These are phyloP conservation scores for Lethocerus indicus DNA, from an alignment of 1,140 invertebrate genomes.

Conservation along the genomic window DNA sequence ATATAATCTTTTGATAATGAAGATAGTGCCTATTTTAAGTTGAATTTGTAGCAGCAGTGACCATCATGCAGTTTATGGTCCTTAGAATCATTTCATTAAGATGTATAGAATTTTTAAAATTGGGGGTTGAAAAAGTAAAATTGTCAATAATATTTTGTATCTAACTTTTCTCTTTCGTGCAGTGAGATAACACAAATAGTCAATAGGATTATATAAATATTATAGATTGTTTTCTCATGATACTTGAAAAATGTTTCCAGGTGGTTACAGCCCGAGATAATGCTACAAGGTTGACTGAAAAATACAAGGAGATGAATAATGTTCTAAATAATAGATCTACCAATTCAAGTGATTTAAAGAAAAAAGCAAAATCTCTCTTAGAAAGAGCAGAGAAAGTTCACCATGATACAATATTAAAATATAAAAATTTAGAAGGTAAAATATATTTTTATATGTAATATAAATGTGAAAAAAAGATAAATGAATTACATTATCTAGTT, in stretches of 20 bases:
- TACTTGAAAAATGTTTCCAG: not conserved
- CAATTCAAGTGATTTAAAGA: constrained; percentile 44
- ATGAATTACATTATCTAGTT: no score
- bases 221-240: not conserved
- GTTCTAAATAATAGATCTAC: constrained; percentile 38
- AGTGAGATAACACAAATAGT: not conserved
- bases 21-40: not conserved
- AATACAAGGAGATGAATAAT: constrained; percentile 39
- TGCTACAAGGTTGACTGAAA: constrained; percentile 30
- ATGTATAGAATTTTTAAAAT: not conserved
- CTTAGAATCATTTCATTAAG: not conserved
- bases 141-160: not conserved
- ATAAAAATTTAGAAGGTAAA: no score
- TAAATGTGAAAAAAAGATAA: no score
- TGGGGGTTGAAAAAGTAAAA: no score
- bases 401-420: no score
- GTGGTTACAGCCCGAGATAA: constrained; percentile 35
- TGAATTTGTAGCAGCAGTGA: not conserved
- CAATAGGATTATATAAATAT: not conserved
- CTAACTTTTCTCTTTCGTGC: not conserved
- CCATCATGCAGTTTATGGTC: not conserved
- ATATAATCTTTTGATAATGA: not conserved
- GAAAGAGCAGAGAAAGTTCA: no score
- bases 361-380: constrained; percentile 51
- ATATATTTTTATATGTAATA: no score